Conservation (phyloP, 2,113 vertebrate species). For the Cyanoramphus novaezelandiae region DNA sequence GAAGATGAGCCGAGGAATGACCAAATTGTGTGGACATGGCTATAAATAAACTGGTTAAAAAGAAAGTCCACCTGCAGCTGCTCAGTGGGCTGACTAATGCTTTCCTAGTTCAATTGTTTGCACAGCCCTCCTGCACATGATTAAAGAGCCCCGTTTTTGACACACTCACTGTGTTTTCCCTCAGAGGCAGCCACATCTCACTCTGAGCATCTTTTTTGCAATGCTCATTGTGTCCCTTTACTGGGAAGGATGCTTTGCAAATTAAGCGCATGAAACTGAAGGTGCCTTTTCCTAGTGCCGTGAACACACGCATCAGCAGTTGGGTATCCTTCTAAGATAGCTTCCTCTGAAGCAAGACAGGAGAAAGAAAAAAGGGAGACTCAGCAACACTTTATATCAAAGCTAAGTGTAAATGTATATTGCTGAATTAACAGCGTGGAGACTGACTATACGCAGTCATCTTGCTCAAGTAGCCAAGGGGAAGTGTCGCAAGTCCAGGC, state of each 20-base stretch:
- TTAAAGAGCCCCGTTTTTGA: no score
- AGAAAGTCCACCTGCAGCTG: no score
- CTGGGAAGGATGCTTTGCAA: background rate
- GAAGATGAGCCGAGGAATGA: no score
- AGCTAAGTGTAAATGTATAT: background rate
- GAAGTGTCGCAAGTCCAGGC: background rate
- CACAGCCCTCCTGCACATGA: no score
- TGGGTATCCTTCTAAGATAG: background rate
- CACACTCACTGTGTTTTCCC: no score
- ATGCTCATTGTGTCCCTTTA: background rate
- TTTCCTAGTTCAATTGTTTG: no score
- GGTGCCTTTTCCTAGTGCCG: background rate
- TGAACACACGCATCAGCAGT: background rate
- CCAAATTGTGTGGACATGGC: no score
- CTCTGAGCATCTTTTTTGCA: background rate
- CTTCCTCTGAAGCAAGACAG: constrained; percentile 14
- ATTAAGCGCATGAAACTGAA: background rate
- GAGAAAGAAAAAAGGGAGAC: background rate
- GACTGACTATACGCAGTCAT: background rate
- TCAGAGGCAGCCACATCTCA: background rate
- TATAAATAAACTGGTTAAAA: no score
- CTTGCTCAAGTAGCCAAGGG: background rate
- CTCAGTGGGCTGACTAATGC: no score
- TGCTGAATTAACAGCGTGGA: background rate
- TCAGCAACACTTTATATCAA: background rate